A percentile compares a stretch with the other conserved stretches of the same genome.
phyloP scores from a whole-genome alignment of 2,888 invertebrate genomes.

The Scelioninae gen. 2 region DNA sequence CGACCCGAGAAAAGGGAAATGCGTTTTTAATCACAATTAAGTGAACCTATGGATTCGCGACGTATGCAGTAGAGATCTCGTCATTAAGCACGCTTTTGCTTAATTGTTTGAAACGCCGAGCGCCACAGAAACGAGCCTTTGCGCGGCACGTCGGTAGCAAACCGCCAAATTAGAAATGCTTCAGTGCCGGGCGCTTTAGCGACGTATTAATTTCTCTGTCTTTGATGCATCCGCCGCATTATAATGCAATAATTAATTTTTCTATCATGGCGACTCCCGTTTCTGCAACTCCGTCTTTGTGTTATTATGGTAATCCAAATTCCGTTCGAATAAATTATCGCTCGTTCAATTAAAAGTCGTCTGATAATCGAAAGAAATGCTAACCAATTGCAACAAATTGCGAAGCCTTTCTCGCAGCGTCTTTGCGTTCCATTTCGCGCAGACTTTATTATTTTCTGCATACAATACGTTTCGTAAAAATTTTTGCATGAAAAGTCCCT shows the following conservation, averaged over 20 bases:
- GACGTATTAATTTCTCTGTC: slow-evolving; percentile 70
- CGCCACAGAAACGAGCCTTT: slow-evolving; percentile 34
- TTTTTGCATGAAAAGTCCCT: too few relatives aligned
- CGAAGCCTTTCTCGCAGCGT: too few relatives aligned
- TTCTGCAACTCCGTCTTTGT: slow-evolving; percentile 23
- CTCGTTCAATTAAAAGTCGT: too few relatives aligned
- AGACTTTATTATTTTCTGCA: too few relatives aligned
- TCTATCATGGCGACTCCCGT: slow-evolving; percentile 38
- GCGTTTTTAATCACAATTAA: slow-evolving; percentile 47
- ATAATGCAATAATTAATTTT: slow-evolving; percentile 48
- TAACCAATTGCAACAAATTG: too few relatives aligned
- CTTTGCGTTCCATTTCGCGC: too few relatives aligned
- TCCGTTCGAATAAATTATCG: slow-evolving; percentile 3
- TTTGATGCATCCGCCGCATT: slow-evolving; percentile 65
- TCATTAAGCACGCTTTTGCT: slow-evolving; percentile 46
- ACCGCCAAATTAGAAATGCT: slow-evolving; percentile 52
- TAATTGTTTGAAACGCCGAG: slow-evolving; percentile 49
- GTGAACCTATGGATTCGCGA: slow-evolving; percentile 37
- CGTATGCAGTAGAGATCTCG: slow-evolving; percentile 39
- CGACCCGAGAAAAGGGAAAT: slow-evolving; percentile 15
- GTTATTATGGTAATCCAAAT: slow-evolving; percentile 11
- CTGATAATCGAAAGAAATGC: too few relatives aligned
- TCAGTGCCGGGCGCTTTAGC: slow-evolving; percentile 63
- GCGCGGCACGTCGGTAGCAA: slow-evolving; percentile 39
- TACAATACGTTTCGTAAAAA: too few relatives aligned